Conservation (phyloP, 2,113 vertebrate species). For the Poecilia latipinna region DNA sequence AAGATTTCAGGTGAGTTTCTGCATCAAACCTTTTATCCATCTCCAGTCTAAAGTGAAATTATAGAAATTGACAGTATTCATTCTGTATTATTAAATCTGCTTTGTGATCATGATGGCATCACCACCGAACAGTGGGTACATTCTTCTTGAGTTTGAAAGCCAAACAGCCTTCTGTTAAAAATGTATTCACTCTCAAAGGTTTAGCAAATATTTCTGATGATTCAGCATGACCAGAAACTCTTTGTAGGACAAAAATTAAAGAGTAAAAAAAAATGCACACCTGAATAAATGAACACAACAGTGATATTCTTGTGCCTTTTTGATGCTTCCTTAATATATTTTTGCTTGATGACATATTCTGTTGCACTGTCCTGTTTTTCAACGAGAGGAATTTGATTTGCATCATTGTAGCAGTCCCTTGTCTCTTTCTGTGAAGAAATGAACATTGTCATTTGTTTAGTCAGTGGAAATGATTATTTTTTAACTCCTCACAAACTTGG, state of each 20-base stretch:
- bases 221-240: neutral
- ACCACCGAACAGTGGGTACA: no score
- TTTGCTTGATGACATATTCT: constrained; percentile 20
- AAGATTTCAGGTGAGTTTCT: no score
- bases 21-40: no score
- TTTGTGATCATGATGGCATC: no score
- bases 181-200: no score
- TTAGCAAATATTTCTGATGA: no score
- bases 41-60: no score
- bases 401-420: constrained; percentile 27
- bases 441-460: neutral
- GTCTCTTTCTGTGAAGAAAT: constrained; percentile 35
- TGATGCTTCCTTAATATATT: neutral
- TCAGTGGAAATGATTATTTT: neutral
- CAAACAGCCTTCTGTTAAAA: no score
- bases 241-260: neutral
- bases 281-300: constrained; percentile 49
- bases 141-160: no score
- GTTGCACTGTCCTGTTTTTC: neutral
- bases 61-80: no score
- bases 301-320: neutral
- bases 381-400: constrained; percentile 25
- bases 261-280: constrained; percentile 24
- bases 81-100: no score
- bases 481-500: neutral